phyloP scores from a whole-genome alignment of 2,113 vertebrate species.

The Malurus melanocephalus region DNA sequence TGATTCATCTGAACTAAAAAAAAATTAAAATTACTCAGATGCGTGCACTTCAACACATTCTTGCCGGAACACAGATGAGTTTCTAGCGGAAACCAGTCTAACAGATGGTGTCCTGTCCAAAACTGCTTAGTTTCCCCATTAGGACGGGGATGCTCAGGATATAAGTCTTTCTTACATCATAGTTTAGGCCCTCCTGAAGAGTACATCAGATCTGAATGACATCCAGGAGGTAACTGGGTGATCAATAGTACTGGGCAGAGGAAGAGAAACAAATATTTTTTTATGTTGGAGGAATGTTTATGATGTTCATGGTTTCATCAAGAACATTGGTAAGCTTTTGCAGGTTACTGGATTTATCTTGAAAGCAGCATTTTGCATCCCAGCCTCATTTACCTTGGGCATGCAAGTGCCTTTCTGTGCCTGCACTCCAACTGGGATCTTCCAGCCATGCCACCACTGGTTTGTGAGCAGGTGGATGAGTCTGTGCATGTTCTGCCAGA shows the following conservation, averaged over 20 bases:
- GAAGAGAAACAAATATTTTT: not conserved
- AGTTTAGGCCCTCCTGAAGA: not conserved
- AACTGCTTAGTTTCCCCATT: not conserved
- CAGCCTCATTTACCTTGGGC: not conserved
- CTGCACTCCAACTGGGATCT: not conserved
- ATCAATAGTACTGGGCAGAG: not conserved
- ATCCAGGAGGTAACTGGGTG: not conserved
- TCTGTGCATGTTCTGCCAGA: not conserved
- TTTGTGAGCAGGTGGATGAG: not conserved
- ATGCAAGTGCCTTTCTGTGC: not conserved
- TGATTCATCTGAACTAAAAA: slow-evolving; percentile 38
- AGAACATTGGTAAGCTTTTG: not conserved
- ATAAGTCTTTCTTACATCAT: not conserved
- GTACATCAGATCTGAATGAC: not conserved
- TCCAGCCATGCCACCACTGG: not conserved
- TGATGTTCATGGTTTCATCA: not conserved
- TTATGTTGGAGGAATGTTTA: not conserved
- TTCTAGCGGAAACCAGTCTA: not conserved
- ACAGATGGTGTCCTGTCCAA: not conserved
- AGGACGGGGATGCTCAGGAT: not conserved
- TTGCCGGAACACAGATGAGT: not conserved
- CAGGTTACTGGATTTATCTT: not conserved
- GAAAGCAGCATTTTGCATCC: not conserved
- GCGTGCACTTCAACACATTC: not conserved
- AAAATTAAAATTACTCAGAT: not conserved